Evolutionary conservation across 2,797 vertebrate species (phyloP).

Genomic region (Fratercula arctica): DNA sequence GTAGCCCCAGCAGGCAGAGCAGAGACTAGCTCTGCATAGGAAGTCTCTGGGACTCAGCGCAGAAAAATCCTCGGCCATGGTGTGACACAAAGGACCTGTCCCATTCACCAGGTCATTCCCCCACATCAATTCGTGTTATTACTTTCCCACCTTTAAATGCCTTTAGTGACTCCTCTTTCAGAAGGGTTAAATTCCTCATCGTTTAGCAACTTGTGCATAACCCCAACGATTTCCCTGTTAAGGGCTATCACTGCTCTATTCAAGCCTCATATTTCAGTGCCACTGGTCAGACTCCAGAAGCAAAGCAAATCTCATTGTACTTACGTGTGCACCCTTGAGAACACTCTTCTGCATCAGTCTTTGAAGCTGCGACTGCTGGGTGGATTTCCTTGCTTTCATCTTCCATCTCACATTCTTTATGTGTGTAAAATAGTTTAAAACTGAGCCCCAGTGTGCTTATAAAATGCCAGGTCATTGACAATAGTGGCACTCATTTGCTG

Average conservation of each 20-base stretch:
- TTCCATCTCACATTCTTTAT: slow-evolving; percentile 27
- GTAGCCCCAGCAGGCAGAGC: background rate
- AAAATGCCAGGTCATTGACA: slow-evolving; percentile 77
- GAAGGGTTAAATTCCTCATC: background rate
- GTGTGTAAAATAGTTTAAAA: slow-evolving; percentile 55
- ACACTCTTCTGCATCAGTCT: background rate
- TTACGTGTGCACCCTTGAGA: background rate
- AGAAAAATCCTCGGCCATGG: background rate
- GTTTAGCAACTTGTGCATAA: background rate
- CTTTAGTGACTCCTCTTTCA: background rate
- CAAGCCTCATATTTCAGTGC: background rate
- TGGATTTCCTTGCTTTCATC: slow-evolving; percentile 3
- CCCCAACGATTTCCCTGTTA: background rate
- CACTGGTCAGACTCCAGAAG: background rate
- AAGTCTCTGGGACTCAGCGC: background rate
- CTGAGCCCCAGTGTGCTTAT: slow-evolving; percentile 65
- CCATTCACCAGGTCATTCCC: background rate
- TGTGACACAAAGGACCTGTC: background rate
- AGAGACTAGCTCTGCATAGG: background rate
- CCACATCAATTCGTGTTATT: rapidly evolving
- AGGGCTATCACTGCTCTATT: background rate
- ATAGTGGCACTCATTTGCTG: slow-evolving; percentile 73
- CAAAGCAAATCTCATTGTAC: background rate
- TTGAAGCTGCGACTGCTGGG: background rate
- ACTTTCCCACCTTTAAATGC: background rate